Percentiles rank a stretch among this genome's conserved stretches.
These are phyloP conservation scores for Acrocephalus arundinaceus DNA, from an alignment of 2,113 vertebrate genomes.

Conservation along the genomic window DNA sequence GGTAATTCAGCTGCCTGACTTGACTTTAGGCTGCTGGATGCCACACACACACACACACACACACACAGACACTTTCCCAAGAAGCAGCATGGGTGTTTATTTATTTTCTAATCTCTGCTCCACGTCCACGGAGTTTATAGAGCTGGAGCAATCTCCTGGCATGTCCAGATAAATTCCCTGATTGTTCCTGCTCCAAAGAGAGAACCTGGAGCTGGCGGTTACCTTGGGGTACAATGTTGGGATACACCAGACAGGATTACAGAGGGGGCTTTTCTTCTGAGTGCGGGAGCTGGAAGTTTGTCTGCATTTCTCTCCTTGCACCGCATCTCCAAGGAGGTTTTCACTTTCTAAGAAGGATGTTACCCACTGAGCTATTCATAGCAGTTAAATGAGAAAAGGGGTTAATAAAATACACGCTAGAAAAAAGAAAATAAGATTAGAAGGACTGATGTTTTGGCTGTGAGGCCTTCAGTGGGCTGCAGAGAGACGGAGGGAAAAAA, in stretches of 20 bases:
- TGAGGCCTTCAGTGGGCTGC: slow-evolving; percentile 61
- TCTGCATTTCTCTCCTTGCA: slow-evolving; percentile 66
- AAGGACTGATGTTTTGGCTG: slow-evolving; percentile 67
- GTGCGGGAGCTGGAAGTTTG: slow-evolving; percentile 37
- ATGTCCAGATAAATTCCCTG: slow-evolving; percentile 38
- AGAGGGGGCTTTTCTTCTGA: slow-evolving; percentile 65
- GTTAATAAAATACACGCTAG: slow-evolving; percentile 76
- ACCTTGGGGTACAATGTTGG: slow-evolving; percentile 15
- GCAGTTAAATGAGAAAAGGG: slow-evolving; percentile 77
- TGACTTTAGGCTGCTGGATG: not conserved
- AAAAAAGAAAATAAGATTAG: slow-evolving; percentile 77
- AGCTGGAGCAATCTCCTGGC: not conserved
- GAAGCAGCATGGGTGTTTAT: not conserved
- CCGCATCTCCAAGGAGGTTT: slow-evolving; percentile 73
- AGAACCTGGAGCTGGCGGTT: slow-evolving; percentile 4
- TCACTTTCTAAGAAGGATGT: slow-evolving; percentile 75
- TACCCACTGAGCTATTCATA: slow-evolving; percentile 79
- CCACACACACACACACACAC: not conserved
- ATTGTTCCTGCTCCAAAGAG: slow-evolving; percentile 22
- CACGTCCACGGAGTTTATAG: not conserved
- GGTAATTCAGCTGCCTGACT: not conserved
- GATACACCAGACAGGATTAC: slow-evolving; percentile 70
- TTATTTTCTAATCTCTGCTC: not conserved
- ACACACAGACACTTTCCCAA: not conserved
- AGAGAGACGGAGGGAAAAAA: not conserved